Conservation (phyloP, 1,140 invertebrate species). For the Lordiphosa collinella region DNA sequence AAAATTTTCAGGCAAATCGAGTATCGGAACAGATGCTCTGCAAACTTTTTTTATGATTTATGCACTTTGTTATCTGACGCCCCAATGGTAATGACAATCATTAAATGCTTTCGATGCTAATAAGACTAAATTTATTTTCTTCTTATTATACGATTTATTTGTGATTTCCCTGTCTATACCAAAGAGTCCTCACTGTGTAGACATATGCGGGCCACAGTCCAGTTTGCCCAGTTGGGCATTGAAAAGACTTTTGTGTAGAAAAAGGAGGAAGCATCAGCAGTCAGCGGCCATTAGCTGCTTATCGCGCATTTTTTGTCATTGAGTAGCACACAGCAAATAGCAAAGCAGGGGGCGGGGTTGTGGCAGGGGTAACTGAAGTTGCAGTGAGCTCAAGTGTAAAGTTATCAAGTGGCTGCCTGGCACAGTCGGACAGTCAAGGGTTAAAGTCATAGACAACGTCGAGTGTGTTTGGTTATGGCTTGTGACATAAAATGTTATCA, state of each 20-base stretch:
- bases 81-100: no score
- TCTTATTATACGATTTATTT: no score
- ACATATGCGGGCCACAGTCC: slow-evolving; percentile 39
- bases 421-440: slow-evolving; percentile 54
- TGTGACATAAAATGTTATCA: slow-evolving; percentile 75
- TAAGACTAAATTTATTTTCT: no score
- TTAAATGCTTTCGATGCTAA: no score
- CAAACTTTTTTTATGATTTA: no score
- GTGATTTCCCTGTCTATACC: no score
- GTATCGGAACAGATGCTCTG: no score
- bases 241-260: slow-evolving; percentile 22
- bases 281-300: slow-evolving; percentile 72
- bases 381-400: slow-evolving; percentile 54
- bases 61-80: no score
- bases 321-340: slow-evolving; percentile 40
- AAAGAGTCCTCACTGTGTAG: slow-evolving; percentile 21
- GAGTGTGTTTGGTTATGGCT: slow-evolving; percentile 72
- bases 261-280: slow-evolving; percentile 36
- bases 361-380: not conserved
- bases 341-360: not conserved
- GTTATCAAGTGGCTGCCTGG: slow-evolving; percentile 63
- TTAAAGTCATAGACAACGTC: slow-evolving; percentile 69
- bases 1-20: no score
- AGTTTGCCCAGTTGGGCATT: slow-evolving; percentile 28
- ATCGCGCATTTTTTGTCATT: slow-evolving; percentile 56